These are phyloP conservation scores for Dipus sagitta DNA, from an alignment of 2,797 vertebrate genomes.

Conservation along the genomic window DNA sequence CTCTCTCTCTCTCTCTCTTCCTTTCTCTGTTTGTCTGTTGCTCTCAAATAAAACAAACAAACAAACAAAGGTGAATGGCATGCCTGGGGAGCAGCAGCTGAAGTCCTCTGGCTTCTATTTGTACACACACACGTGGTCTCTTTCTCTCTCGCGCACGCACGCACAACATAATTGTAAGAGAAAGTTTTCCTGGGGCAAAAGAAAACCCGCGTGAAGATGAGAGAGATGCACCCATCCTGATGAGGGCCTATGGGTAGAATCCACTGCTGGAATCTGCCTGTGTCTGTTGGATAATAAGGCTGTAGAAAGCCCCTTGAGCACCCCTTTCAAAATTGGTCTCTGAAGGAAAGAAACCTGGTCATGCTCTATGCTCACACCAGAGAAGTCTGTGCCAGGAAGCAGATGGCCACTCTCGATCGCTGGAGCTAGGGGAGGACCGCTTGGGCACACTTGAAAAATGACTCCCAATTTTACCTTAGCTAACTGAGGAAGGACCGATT, in stretches of 20 bases:
- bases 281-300: neutral
- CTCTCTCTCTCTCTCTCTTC: too few species aligned
- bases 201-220: neutral
- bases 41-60: too few species aligned
- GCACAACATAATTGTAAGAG: neutral
- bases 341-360: neutral
- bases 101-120: too few species aligned
- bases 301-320: neutral
- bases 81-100: too few species aligned
- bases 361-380: neutral
- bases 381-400: neutral
- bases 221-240: neutral
- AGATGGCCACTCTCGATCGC: neutral
- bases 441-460: neutral
- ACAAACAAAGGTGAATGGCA: too few species aligned
- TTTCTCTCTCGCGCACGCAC: too few species aligned
- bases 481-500: neutral
- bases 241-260: neutral
- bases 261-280: neutral
- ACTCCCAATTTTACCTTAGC: constrained; percentile 11
- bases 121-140: too few species aligned
- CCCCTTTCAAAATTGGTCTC: neutral
- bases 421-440: too few species aligned
- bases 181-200: neutral
- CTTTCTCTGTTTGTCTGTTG: too few species aligned